phyloP scores from a whole-genome alignment of 2,888 invertebrate genomes.

The Pollenia labialis region DNA sequence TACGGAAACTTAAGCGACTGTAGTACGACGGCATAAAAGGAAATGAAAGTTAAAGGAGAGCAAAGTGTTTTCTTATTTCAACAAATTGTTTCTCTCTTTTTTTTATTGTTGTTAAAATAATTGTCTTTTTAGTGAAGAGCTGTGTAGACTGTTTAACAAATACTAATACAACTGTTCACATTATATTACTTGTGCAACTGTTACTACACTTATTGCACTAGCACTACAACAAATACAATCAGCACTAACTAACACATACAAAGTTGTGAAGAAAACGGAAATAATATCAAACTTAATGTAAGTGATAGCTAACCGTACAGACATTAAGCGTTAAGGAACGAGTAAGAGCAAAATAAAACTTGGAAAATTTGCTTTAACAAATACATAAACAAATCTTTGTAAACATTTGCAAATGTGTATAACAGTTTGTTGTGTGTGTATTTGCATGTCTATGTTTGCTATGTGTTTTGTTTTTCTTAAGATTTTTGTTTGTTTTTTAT shows the following conservation, averaged over 20 bases:
- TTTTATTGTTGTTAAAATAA: constrained; percentile 39
- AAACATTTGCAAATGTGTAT: background rate
- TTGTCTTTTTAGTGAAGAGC: constrained; percentile 34
- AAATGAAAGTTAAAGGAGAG: constrained; percentile 49
- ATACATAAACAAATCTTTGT: constrained; percentile 27
- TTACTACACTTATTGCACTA: background rate
- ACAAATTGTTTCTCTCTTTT: background rate
- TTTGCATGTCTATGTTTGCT: constrained; percentile 12
- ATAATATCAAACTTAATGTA: constrained; percentile 65
- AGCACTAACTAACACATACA: background rate
- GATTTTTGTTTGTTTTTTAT: constrained; percentile 24
- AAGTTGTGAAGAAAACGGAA: constrained; percentile 54
- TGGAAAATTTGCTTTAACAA: constrained; percentile 25
- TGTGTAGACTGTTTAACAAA: constrained; percentile 37
- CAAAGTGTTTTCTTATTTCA: constrained; percentile 18
- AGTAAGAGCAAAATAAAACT: constrained; percentile 2
- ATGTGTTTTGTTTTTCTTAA: constrained; percentile 18
- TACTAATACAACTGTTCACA: background rate
- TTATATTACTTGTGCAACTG: background rate
- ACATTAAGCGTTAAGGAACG: constrained; percentile 25
- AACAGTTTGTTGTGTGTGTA: background rate
- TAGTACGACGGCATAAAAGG: constrained; percentile 24
- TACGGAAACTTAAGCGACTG: constrained; percentile 23
- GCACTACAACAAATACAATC: background rate
- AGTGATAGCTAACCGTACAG: constrained; percentile 41